Conservation (phyloP, 2,113 vertebrate genomes). For the Callorhinus ursinus region DNA sequence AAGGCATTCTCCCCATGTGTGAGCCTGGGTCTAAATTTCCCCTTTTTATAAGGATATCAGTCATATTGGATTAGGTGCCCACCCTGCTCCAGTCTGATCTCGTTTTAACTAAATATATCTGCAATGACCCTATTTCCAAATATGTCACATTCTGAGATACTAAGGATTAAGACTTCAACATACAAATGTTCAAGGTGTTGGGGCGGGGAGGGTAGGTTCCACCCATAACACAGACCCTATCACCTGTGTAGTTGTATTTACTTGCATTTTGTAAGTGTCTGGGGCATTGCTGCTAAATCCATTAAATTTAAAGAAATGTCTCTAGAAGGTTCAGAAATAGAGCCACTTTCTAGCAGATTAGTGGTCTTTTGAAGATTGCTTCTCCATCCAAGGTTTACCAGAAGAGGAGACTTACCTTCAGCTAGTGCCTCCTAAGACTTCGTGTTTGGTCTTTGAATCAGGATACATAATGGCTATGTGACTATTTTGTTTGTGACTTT, state of each 20-base stretch:
- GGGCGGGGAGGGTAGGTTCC: background rate
- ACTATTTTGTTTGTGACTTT: constrained; percentile 4
- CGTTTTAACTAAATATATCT: background rate
- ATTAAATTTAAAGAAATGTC: background rate
- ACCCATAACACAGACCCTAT: background rate
- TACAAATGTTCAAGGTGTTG: background rate
- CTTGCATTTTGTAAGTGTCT: background rate
- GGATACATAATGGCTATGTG: background rate
- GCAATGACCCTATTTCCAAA: background rate
- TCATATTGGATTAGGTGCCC: background rate
- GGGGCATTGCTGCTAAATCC: background rate
- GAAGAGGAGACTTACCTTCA: background rate
- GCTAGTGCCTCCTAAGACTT: background rate
- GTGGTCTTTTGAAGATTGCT: background rate
- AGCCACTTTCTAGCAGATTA: background rate
- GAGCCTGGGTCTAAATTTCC: background rate
- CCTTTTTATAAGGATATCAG: background rate
- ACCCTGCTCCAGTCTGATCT: background rate
- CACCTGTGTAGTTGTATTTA: background rate
- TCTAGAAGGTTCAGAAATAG: background rate
- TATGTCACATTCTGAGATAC: background rate
- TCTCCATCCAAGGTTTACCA: background rate
- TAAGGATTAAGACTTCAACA: background rate
- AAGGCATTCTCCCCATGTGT: background rate
- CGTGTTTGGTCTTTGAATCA: background rate